Evolutionary conservation across 1,140 invertebrate genomes (phyloP), one percentile per base, ranked within the genome.

Genomic region (Thrips palmi): DNA sequence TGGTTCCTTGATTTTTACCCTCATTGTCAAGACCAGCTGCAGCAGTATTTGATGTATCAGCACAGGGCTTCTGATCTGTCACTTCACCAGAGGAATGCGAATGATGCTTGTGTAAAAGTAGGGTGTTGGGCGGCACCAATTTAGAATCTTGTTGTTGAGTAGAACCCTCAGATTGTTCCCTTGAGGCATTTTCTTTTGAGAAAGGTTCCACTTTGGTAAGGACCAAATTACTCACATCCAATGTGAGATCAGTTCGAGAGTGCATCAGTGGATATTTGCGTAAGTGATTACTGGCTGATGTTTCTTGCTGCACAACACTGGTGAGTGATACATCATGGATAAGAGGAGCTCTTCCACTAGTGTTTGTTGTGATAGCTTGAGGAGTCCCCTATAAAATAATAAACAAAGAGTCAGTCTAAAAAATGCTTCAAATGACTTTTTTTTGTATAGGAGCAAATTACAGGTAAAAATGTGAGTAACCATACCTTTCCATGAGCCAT

Each of bases 51-150:
- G 36, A 17, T 39, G 15, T 33, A 17, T 40, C 27, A 2, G 36
- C 33, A 5, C 25, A 17, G 11, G 18, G 8, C 65, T 63, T 23
- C 5, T 36, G 15, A 25, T 43, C 38, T n/a, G 68, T 63, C 0
- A 81, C 63, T 51, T 75, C 71, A 17, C 69, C 70, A 0, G 72
- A 75, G 5, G 75, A 80, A 43, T 77, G 72, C 8, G 55, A 59
- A 17, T 11, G 17, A 39, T 17, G 19, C 19, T 32, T 14, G 29
- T 5, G 11, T 20, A 22, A 32, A 40, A 40, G 31, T 34, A 43
- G 18, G n/a, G 4, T 31, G 29, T 12, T 31, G 12, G 29, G 18
- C 18, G 18, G 6, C 4, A 31, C 29, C 12, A 31, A 14, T 14
- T 31, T 17, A 17, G 29, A 17, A 12, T n/a, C n/a, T 31, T 31